A percentile compares a stretch with the other conserved stretches of the same genome.
These are phyloP conservation scores for Sciurus niger DNA, from an alignment of 2,113 vertebrate genomes.

Conservation along the genomic window DNA sequence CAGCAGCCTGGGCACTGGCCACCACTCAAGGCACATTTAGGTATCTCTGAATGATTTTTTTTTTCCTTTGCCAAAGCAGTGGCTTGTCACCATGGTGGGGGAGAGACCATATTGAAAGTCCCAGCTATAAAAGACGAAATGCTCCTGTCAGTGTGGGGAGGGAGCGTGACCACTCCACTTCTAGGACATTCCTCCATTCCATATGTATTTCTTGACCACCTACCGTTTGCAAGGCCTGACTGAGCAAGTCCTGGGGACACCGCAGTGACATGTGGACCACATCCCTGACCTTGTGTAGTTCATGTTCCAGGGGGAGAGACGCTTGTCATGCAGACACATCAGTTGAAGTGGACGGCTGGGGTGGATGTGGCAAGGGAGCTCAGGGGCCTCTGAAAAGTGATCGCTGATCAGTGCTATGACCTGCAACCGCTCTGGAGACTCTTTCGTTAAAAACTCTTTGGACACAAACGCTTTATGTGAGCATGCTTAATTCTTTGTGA, in stretches of 20 bases:
- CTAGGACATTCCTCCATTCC: background rate
- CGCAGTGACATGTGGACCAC: background rate
- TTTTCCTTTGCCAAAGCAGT: background rate
- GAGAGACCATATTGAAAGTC: background rate
- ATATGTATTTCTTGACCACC: background rate
- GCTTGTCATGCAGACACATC: background rate
- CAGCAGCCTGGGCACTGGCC: background rate
- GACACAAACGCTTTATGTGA: background rate
- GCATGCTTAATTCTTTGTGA: background rate
- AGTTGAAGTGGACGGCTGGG: background rate
- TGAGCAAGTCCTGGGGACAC: too few relatives aligned
- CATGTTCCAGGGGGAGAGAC: background rate
- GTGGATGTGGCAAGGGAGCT: background rate
- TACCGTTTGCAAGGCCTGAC: background rate
- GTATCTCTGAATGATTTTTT: background rate
- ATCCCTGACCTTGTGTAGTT: background rate
- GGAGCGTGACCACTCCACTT: background rate
- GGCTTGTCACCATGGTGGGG: background rate
- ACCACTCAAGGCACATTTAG: background rate
- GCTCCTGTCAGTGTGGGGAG: background rate
- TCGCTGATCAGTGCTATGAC: background rate
- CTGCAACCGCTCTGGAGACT: background rate
- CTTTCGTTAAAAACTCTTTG: background rate
- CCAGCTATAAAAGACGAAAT: background rate
- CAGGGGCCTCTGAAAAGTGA: background rate